Evolutionary conservation across 2,113 vertebrate genomes (phyloP).

Genomic region (Chaenocephalus aceratus): DNA sequence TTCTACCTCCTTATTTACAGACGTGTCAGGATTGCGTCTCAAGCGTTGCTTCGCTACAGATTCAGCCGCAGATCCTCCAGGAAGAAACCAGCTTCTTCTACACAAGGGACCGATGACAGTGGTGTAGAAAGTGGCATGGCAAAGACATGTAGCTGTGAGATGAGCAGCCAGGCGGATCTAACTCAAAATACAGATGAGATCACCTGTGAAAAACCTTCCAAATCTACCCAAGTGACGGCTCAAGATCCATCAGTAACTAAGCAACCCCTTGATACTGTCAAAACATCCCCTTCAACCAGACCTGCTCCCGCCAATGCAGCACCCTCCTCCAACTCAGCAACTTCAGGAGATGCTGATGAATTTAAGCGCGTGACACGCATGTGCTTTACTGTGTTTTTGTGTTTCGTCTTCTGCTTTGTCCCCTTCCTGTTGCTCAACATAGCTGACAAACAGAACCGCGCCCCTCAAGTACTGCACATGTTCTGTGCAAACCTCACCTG

Average conservation of each 20-base stretch:
- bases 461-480: slow-evolving; percentile 88
- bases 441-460: slow-evolving; percentile 77
- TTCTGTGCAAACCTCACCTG: slow-evolving; percentile 90
- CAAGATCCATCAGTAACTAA: slow-evolving; percentile 7
- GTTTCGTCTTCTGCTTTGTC: slow-evolving; percentile 86
- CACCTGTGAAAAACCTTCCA: not conserved
- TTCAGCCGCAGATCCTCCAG: slow-evolving; percentile 76
- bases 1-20: slow-evolving; percentile 90
- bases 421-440: slow-evolving; percentile 90
- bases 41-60: slow-evolving; percentile 84
- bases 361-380: slow-evolving; percentile 88
- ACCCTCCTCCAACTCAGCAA: slow-evolving; percentile 32
- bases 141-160: slow-evolving; percentile 72
- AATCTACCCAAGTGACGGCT: not conserved
- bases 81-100: slow-evolving; percentile 46
- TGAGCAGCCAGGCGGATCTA: slow-evolving; percentile 69
- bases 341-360: slow-evolving; percentile 81
- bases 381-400: slow-evolving; percentile 90
- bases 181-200: slow-evolving; percentile 23
- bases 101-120: slow-evolving; percentile 80
- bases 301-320: slow-evolving; percentile 21
- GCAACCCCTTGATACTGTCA: not conserved
- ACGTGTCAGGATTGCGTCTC: slow-evolving; percentile 81
- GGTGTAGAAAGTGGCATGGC: slow-evolving; percentile 74
- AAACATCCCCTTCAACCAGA: not conserved